Conservation (phyloP, 2,797 vertebrate genomes). For the Gymnothorax javanicus region DNA sequence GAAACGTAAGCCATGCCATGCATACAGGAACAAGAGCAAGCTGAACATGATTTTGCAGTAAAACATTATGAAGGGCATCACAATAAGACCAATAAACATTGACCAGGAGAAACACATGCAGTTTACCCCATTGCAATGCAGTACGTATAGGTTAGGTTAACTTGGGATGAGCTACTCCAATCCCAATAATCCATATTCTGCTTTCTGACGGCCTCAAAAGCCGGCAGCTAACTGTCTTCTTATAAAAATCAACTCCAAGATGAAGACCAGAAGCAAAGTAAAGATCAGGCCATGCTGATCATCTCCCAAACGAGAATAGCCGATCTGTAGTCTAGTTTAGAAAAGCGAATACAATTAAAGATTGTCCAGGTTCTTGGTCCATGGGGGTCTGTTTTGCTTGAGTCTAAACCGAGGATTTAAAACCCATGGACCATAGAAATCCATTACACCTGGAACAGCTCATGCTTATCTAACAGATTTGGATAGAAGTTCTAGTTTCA, state of each 20-base stretch:
- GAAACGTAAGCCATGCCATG: conserved; percentile 1
- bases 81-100: background rate
- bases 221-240: background rate
- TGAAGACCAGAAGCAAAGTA: background rate
- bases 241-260: background rate
- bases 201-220: background rate
- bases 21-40: background rate
- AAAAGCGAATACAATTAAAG: background rate
- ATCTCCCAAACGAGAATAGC: background rate
- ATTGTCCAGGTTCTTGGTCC: background rate
- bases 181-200: background rate
- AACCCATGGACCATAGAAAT: background rate
- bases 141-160: background rate
- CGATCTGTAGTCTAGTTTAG: background rate
- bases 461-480: background rate
- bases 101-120: background rate
- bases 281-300: background rate
- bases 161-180: background rate
- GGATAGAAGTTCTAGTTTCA: background rate
- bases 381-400: background rate
- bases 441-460: background rate
- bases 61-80: background rate
- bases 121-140: background rate
- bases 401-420: background rate
- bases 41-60: background rate